Evolutionary conservation across 2,888 invertebrate species (phyloP).

Genomic region (Sialis lutaria): DNA sequence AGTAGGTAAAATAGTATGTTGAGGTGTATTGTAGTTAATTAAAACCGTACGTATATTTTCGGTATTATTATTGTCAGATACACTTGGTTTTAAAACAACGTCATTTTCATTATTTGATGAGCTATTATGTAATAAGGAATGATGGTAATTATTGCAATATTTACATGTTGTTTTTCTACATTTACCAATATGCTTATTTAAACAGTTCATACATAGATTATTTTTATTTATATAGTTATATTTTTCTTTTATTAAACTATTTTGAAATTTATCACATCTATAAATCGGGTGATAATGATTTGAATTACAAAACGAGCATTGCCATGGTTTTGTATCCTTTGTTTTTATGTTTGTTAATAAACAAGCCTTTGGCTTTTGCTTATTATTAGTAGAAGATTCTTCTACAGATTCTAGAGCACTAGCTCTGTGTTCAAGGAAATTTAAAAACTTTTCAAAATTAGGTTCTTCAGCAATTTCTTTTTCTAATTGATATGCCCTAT

Average conservation of each 20-base stretch:
- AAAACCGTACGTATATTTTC: neutral
- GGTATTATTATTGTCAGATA: neutral
- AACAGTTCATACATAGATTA: neutral
- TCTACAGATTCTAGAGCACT: constrained; percentile 5
- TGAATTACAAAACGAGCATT: neutral
- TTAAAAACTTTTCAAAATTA: constrained; percentile 6
- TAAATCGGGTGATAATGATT: neutral
- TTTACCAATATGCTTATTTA: neutral
- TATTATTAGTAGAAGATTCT: neutral
- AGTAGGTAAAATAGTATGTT: neutral
- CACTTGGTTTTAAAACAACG: neutral
- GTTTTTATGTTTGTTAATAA: too few relatives aligned
- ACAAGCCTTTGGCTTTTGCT: neutral
- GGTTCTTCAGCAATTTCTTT: constrained; percentile 5
- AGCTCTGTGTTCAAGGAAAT: constrained; percentile 6
- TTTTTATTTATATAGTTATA: neutral
- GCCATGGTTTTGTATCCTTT: neutral
- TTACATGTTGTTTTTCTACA: neutral
- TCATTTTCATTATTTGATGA: neutral
- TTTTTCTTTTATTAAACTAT: neutral
- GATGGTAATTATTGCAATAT: neutral
- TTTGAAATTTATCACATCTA: neutral
- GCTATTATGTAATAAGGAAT: neutral
- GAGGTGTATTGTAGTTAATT: neutral
- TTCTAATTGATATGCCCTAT: constrained; percentile 7